A percentile compares a stretch with the other conserved stretches of the same genome.
Evolutionary conservation across 1,140 invertebrate species (phyloP).

Genomic region (Papilio aristodemus): DNA sequence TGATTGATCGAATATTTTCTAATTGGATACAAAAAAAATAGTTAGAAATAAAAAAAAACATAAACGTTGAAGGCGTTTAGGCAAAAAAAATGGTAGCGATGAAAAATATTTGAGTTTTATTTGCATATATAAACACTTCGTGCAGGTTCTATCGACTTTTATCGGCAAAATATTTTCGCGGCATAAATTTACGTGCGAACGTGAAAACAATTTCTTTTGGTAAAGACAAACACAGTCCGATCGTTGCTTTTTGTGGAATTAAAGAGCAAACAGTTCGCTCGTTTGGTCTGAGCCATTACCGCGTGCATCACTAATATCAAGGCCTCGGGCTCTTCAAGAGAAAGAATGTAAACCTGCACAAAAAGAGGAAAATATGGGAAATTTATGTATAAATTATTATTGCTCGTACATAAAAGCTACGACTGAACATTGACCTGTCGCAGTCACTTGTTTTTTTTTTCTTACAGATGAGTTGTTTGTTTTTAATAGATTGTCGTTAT

Average conservation of each 20-base stretch:
- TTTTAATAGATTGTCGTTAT: no score
- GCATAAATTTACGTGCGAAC: constrained; percentile 18
- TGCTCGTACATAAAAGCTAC: no score
- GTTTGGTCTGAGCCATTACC: no score
- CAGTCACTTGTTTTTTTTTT: no score
- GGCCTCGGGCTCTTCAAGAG: no score
- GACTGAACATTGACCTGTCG: no score
- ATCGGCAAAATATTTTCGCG: constrained; percentile 6
- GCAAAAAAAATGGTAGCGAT: constrained; percentile 9
- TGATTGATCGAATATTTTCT: neutral
- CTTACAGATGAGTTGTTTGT: no score
- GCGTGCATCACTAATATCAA: no score
- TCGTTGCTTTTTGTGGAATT: neutral
- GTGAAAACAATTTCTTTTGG: constrained; percentile 19
- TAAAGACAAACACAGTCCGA: neutral
- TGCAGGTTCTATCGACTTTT: neutral
- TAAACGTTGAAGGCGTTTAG: neutral
- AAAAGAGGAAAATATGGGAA: no score
- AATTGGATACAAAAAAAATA: neutral
- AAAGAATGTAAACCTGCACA: no score
- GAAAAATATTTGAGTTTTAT: constrained; percentile 21
- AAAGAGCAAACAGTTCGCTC: neutral
- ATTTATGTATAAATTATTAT: no score
- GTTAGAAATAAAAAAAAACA: neutral
- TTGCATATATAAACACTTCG: constrained; percentile 14